Evolutionary conservation across 2,113 vertebrate genomes (phyloP).

Genomic region (Odobenus rosmarus): DNA sequence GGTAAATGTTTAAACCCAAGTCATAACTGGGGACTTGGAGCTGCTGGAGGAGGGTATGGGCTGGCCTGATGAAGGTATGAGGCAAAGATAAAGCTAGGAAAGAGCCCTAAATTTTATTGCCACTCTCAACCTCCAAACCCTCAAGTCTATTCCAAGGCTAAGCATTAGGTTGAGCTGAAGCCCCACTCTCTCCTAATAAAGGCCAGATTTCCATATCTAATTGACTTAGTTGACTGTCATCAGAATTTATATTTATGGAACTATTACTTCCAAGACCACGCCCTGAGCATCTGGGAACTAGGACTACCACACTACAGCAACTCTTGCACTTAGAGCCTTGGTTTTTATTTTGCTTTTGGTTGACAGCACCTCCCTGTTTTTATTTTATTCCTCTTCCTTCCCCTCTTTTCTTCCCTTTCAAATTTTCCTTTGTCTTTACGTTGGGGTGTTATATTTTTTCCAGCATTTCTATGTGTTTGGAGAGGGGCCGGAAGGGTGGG

Average conservation of each 20-base stretch:
- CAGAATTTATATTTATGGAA: neutral
- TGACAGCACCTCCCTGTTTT: neutral
- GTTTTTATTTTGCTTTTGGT: neutral
- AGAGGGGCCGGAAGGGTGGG: neutral
- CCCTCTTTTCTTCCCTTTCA: neutral
- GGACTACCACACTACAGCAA: fast-evolving
- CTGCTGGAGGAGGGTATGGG: neutral
- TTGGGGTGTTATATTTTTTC: neutral
- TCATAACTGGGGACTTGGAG: neutral
- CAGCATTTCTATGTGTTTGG: neutral
- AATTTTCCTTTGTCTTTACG: neutral
- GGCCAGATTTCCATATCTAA: neutral
- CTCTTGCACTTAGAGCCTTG: neutral
- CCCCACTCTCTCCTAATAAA: neutral
- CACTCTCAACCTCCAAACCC: neutral
- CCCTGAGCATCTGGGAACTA: neutral
- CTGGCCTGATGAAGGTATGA: neutral
- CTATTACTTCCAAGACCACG: neutral
- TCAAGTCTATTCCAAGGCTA: neutral
- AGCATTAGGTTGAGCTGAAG: neutral
- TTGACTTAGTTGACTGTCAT: neutral
- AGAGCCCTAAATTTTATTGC: neutral
- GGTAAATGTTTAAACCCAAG: neutral
- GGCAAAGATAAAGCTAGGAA: neutral
- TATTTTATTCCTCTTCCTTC: neutral